A percentile compares a stretch with the other conserved stretches of the same genome.
phyloP scores from a whole-genome alignment of 2,888 invertebrate genomes.

The Elmis aenea region DNA sequence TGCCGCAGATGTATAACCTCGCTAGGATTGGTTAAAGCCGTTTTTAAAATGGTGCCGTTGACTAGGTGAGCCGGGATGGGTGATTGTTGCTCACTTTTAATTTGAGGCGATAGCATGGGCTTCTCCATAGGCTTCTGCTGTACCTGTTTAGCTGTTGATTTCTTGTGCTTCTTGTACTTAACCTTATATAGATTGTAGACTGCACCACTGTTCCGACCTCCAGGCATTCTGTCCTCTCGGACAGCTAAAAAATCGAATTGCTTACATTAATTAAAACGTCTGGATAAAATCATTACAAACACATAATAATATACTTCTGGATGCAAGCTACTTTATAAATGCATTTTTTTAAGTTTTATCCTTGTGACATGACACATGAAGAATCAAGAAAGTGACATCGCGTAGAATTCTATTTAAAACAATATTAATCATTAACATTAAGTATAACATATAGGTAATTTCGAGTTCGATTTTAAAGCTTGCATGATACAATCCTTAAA shows the following conservation, averaged over 20 bases:
- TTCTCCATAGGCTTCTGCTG: conserved; percentile 43
- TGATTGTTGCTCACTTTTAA: conserved; percentile 24
- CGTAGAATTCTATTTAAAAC: too few relatives aligned
- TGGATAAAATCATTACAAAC: too few relatives aligned
- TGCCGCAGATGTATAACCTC: conserved; percentile 87
- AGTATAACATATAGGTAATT: too few relatives aligned
- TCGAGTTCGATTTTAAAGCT: too few relatives aligned
- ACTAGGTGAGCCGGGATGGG: conserved; percentile 57
- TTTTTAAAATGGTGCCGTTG: conserved; percentile 90
- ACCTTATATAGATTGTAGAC: conserved; percentile 99
- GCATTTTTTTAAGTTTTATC: too few relatives aligned
- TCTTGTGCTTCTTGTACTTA: conserved; percentile 97
- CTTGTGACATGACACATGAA: too few relatives aligned
- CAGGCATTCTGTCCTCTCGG: conserved; percentile 99
- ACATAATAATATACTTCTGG: too few relatives aligned
- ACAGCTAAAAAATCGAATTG: conserved; percentile 70
- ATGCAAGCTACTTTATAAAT: too few relatives aligned
- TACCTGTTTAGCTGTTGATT: conserved; percentile 59
- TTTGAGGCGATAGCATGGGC: conserved; percentile 42
- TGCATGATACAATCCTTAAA: too few relatives aligned
- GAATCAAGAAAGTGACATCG: too few relatives aligned
- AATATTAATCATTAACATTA: too few relatives aligned
- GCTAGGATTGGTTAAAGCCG: conserved; percentile 90
- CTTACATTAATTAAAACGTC: too few relatives aligned
- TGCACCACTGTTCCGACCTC: conserved; percentile 96